These are phyloP conservation scores for Platerodrilus igneus DNA, from an alignment of 2,888 invertebrate genomes.

Conservation along the genomic window DNA sequence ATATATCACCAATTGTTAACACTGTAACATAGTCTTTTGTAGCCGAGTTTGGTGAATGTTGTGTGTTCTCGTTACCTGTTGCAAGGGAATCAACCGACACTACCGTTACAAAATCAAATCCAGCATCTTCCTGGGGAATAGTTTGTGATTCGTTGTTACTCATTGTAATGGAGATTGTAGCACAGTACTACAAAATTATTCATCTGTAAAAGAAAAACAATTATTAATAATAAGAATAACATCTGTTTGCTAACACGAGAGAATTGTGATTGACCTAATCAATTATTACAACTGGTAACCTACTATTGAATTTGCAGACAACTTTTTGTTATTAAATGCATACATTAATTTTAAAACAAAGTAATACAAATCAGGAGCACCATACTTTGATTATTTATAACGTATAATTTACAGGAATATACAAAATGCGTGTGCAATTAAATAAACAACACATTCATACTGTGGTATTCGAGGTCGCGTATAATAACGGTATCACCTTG, in stretches of 20 bases:
- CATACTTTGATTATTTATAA: constrained; percentile 11
- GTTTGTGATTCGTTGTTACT: neutral
- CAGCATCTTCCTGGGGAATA: constrained; percentile 21
- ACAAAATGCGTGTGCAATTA: too few species aligned
- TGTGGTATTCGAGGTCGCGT: constrained; percentile 25
- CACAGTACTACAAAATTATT: neutral
- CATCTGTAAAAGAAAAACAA: constrained; percentile 12
- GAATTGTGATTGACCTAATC: too few species aligned
- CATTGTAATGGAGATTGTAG: neutral
- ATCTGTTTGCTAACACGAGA: too few species aligned
- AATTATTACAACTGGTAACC: constrained; percentile 18
- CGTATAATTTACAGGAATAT: constrained; percentile 13
- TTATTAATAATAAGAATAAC: neutral
- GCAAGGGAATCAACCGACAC: constrained; percentile 54
- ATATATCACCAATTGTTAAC: constrained; percentile 56
- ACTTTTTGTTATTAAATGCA: constrained; percentile 1
- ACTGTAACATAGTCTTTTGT: constrained; percentile 54
- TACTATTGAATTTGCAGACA: constrained; percentile 11
- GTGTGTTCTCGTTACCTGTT: constrained; percentile 30
- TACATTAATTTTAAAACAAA: constrained; percentile 1
- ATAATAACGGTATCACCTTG: constrained; percentile 27
- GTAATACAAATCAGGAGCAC: constrained; percentile 2
- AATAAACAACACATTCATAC: too few species aligned
- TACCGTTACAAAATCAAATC: constrained; percentile 56
- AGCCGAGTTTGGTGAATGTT: constrained; percentile 16